Evolutionary conservation across 2,113 vertebrate genomes (phyloP), one percentile per base, ranked within the genome.

Genomic region (Pithys albifrons): DNA sequence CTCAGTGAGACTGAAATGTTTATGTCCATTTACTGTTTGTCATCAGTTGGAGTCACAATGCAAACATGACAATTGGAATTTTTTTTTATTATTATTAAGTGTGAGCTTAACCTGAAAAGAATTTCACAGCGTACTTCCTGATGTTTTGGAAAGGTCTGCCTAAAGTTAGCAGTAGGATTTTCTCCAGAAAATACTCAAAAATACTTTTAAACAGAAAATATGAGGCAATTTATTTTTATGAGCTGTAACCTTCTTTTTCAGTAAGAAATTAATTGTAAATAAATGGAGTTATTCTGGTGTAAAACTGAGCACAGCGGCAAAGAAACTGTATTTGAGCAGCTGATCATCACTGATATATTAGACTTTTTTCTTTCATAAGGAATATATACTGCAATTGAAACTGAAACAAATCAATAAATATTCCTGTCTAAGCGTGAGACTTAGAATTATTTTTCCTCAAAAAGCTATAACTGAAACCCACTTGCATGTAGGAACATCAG

Each of bases 371-470:
- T 93, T 82, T 39, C 45, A 6, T 49, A 65, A 78, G 29, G 92
- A 84, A 75, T 65, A 66, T 28, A 49, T 6, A 48, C 37, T 59
- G 24, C 39, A 65, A 33, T 35, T 87, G 54, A 92, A 95, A 61
- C 24, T 57, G 79, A 89, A 78, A 28, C 24, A 83, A 80, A 67
- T 12, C 69, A 74, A 19, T 71, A 91, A 93, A 89, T 89, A 71
- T 81, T 91, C 19, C 11, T 80, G 20, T 41, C 37, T 67, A 72
- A 73, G 20, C 65, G 15, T 75, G 52, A 81, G 20, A n/a, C 16
- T 65, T 85, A 62, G 14, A 96, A 33, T 59, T 86, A 19, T 46
- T 33, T 90, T 96, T 96, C 64, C 80, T 94, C 55, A 82, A 71
- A 62, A 83, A 96, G 67, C 78, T 82, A 41, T 64, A 94, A 78